Evolutionary conservation across 2,888 invertebrate species (phyloP), one percentile per base, ranked within the genome.

Genomic region (Machimus atricapillus): DNA sequence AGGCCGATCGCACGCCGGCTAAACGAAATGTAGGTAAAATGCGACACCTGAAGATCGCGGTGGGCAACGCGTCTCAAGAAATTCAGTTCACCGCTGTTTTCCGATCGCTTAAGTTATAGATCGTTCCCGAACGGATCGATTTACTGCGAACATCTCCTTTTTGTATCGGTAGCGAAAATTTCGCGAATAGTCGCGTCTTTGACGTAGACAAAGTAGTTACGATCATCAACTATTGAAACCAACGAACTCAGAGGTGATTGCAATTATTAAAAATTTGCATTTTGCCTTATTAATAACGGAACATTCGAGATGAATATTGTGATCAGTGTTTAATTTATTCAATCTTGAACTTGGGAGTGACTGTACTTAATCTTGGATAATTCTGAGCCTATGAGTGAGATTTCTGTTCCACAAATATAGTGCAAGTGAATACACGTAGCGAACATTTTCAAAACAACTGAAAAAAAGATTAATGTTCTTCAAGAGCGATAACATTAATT

Each of bases 81-180:
- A 43, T 85, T 85, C 87, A 87, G 87, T 87, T 86, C 83, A 77
- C 86, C 87, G 86, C 82, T 77, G 87, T 87, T 87, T 87, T 87
- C 56, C 86, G 78, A 86, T 87, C 87, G 86, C 86, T 86, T 77
- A 83, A 83, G 66, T 83, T 31, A 27, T 40, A 66, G 34, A 31
- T 83, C 46, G 46, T 19, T 66, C 82, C 58, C 12, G 5, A 66
- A 56, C 82, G 27, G 27, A 79, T 79, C 79, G 31, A 66, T 12
- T 12, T 66, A 12, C 9, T 9, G 66, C 23, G 52, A 66, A 23
- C 43, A 14, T 66, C 66, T 12, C 23, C 66, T 23, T 66, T 66
- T 66, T 27, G 23, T 23, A 66, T 66, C 66, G 23, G 27, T 66
- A 19, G 66, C 66, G 27, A 23, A 23, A 23, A 66, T 27, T 27